Evolutionary conservation across 1,140 invertebrate genomes (phyloP).

Genomic region (Globodera ellingtonae): DNA sequence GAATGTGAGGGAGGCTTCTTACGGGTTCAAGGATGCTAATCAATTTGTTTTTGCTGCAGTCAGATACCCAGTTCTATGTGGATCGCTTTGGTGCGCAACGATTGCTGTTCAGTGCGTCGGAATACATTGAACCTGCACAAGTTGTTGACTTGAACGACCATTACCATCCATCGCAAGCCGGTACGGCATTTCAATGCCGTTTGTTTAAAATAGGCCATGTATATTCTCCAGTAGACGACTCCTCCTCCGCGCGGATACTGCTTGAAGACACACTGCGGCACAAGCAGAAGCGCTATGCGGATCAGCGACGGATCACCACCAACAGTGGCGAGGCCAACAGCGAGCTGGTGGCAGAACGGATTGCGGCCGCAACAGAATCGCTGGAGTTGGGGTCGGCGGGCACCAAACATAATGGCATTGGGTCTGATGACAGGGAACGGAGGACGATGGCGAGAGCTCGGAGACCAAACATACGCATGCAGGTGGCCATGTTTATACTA

Average conservation of each 20-base stretch:
- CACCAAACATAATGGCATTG: not conserved
- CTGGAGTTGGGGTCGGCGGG: not conserved
- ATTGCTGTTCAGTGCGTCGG: constrained; percentile 14
- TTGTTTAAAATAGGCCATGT: not conserved
- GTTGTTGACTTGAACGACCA: constrained; percentile 27
- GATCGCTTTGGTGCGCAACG: constrained; percentile 25
- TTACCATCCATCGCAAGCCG: not conserved
- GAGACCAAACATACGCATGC: constrained; percentile 39
- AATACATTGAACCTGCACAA: constrained; percentile 31
- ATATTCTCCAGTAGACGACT: constrained; percentile 21
- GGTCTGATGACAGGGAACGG: not conserved
- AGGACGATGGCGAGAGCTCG: constrained; percentile 1
- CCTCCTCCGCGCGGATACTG: constrained; percentile 32
- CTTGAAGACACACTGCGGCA: constrained; percentile 43
- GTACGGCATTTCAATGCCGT: not conserved
- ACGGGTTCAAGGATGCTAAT: not conserved
- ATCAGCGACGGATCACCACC: constrained; percentile 46
- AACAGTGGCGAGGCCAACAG: constrained; percentile 14
- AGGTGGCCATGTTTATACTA: not conserved
- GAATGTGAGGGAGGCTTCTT: not conserved
- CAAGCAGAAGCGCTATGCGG: constrained; percentile 41
- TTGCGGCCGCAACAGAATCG: constrained; percentile 22
- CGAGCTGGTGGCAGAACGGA: constrained; percentile 18
- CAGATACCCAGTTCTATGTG: constrained; percentile 22
- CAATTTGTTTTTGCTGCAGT: not conserved